Base-by-base conservation (phyloP, 2,888 invertebrate species). In the Hydriomena furcata region DNA sequence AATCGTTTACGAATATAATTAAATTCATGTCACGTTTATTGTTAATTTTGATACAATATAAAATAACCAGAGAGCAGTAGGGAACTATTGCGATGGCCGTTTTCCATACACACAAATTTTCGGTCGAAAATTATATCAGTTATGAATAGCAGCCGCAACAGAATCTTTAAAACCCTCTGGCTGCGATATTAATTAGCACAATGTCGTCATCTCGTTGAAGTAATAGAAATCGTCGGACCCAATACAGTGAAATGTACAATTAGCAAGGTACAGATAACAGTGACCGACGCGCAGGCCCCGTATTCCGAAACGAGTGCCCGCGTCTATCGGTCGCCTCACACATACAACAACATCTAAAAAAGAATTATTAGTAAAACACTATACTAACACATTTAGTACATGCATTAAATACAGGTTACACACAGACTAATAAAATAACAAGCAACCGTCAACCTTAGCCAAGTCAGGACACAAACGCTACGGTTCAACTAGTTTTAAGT, bases 201-300 rank as follows among this genome's bases (percentile, higher is more conserved):
- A 38, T 24, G 6, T 42, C 20, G 43, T 38, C 6, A 35, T 38
- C 6, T 28, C 40, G 31, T 45, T 34, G 23, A 37, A 52, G 34
- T 30, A 48, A 56, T 44, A 49, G 28, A 51, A 23, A 36, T 55
- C 31, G 25, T 68, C 71, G 68, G 86, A 86, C 87, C 88, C 87
- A 78, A 73, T 82, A 84, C 85, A 83, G 84, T 88, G 88, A 88
- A 89, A 89, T 83, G 88, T 86, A 86, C 86, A 85, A 86, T 84
- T 70, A 60, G 61, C 58, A 63, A 69, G 67, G 63, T 71, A 46
- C 68, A 65, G 53, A 59, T 63, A 55, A 68, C 71, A 76, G 76
- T 47, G 32, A 77, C 36, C 52, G 44, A 20, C 28, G 30, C 41
- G 43, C 38, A 20, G 34, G 52, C 49, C 40, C 24, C 56, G 60